Percentiles rank a stretch among this genome's conserved stretches.
phyloP scores from a whole-genome alignment of 2,888 invertebrate species.

The Chalcis sispes region DNA sequence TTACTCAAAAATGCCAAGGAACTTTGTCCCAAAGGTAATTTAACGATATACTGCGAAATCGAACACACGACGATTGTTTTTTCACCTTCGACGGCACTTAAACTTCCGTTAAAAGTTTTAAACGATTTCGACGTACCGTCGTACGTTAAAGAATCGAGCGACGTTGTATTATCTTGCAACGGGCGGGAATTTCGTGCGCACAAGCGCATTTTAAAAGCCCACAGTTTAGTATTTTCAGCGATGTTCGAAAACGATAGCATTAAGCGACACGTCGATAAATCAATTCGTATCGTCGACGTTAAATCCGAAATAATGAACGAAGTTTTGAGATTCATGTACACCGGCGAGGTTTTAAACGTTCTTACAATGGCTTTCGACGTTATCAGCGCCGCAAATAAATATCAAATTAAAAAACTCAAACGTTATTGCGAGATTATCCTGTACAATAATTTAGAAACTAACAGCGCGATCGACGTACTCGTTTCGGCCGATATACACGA shows the following conservation, averaged over 20 bases:
- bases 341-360: background rate
- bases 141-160: background rate
- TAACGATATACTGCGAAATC: background rate
- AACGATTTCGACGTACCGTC: background rate
- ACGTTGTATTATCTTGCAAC: too few relatives aligned
- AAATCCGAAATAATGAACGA: background rate
- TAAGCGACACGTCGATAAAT: background rate
- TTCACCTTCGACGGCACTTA: too few relatives aligned
- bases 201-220: background rate
- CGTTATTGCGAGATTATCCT: background rate
- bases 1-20: too few relatives aligned
- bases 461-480: background rate
- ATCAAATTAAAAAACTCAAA: background rate
- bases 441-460: background rate
- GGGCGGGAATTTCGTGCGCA: background rate
- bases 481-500: background rate
- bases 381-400: background rate
- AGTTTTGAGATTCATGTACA: background rate
- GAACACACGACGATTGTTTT: background rate
- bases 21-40: background rate
- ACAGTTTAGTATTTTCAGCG: background rate
- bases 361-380: background rate
- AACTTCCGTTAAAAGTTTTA: too few relatives aligned
- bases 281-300: background rate
- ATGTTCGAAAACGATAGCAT: constrained; percentile 14